Percentiles rank a stretch among this genome's conserved stretches.
Conservation (phyloP, 2,888 invertebrate species). For the Torymus auratus region DNA sequence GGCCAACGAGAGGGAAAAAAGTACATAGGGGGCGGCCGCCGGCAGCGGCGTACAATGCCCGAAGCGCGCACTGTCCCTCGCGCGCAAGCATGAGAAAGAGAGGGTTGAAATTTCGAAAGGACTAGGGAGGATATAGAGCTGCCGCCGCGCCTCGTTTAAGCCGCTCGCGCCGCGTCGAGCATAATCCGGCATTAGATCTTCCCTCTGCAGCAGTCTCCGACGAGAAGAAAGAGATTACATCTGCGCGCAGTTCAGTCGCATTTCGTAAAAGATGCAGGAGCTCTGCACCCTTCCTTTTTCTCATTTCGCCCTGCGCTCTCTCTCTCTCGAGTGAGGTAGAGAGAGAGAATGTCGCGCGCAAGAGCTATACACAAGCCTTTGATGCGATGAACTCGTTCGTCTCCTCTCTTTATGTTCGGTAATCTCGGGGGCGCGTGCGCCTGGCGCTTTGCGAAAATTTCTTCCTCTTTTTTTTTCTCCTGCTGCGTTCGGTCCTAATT, state of each 20-base stretch:
- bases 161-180: conserved; percentile 21
- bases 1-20: conserved; percentile 48
- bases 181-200: conserved; percentile 57
- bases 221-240: conserved; percentile 57
- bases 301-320: background rate
- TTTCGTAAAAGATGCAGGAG: conserved; percentile 53
- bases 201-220: background rate
- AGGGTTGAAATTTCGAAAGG: conserved; percentile 57
- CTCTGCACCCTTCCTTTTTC: background rate
- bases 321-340: background rate
- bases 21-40: background rate
- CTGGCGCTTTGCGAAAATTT: conserved; percentile 9
- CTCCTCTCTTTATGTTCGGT: conserved; percentile 48
- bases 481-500: conserved; percentile 21
- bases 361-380: conserved; percentile 45
- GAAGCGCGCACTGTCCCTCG: background rate
- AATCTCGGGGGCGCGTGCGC: conserved; percentile 46
- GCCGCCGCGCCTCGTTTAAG: conserved; percentile 32
- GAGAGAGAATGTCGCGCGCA: conserved; percentile 4
- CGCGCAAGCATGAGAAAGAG: conserved; percentile 23
- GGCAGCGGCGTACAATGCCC: background rate
- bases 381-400: conserved; percentile 56
- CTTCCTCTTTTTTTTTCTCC: conserved; percentile 21
- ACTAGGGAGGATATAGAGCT: conserved; percentile 3
- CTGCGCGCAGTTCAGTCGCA: conserved; percentile 57